These are phyloP conservation scores for Okamejei kenojei DNA, from an alignment of 2,797 vertebrate genomes.

Conservation along the genomic window DNA sequence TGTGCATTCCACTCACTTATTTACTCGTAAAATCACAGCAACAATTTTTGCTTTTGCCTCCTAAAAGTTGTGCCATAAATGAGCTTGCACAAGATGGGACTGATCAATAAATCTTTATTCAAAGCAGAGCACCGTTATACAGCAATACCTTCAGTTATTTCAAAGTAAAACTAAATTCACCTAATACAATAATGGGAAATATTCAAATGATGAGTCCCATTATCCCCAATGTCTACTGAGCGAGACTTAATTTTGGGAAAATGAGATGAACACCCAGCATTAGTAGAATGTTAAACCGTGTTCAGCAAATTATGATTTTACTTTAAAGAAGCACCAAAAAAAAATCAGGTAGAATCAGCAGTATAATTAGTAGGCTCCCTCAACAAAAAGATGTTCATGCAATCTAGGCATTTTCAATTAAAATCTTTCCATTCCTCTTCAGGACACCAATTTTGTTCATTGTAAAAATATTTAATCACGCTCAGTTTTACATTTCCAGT, in stretches of 20 bases:
- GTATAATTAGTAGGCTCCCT: neutral
- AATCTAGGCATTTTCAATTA: neutral
- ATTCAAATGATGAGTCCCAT: neutral
- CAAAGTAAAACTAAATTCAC: neutral
- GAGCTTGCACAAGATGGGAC: neutral
- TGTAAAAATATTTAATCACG: neutral
- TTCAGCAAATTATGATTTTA: neutral
- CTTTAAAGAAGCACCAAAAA: neutral
- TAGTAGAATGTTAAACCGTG: neutral
- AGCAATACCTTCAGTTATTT: neutral
- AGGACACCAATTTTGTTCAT: neutral
- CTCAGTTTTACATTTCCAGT: neutral
- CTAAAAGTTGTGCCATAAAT: neutral
- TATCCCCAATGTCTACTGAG: neutral
- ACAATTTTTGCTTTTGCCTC: neutral
- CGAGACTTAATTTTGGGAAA: neutral
- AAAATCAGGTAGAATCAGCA: neutral
- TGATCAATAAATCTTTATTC: neutral
- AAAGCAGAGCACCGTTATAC: neutral
- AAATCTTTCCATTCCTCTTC: neutral
- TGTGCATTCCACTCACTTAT: neutral
- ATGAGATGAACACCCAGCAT: neutral
- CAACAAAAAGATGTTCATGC: neutral
- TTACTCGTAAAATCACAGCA: neutral
- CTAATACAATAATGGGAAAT: neutral